phyloP scores from a whole-genome alignment of 2,888 invertebrate genomes.

The Zele albiditarsus region DNA sequence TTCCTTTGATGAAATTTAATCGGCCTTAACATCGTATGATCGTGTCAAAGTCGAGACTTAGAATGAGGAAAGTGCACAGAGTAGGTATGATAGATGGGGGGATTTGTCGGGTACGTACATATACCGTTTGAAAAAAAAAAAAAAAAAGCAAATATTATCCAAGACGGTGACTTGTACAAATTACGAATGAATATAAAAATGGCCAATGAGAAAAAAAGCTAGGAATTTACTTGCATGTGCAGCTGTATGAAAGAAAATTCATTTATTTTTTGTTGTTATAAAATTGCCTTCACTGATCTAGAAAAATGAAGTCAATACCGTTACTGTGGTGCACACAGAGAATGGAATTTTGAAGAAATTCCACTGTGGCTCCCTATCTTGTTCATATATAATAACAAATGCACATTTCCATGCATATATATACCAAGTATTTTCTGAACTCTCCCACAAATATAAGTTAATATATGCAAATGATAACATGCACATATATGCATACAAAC shows the following conservation, averaged over 20 bases:
- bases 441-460: background rate
- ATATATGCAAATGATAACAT: background rate
- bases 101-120: too few species aligned
- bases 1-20: constrained; percentile 9
- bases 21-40: too few species aligned
- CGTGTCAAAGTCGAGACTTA: too few species aligned
- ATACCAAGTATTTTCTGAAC: constrained; percentile 17
- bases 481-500: background rate
- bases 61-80: background rate
- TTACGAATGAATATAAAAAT: background rate
- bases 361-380: background rate
- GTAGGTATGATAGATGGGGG: too few species aligned
- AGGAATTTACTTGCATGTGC: background rate
- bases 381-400: constrained; percentile 16
- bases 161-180: too few species aligned
- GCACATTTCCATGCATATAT: constrained; percentile 17
- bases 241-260: constrained; percentile 26
- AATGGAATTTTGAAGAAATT: background rate
- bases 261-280: constrained; percentile 39
- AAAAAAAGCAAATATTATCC: too few species aligned
- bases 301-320: constrained; percentile 47
- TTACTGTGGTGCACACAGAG: constrained; percentile 3
- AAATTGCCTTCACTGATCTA: constrained; percentile 33
- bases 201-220: background rate
- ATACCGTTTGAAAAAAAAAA: too few species aligned